Evolutionary conservation across 2,113 vertebrate species (phyloP).

Genomic region (Microtus pennsylvanicus): DNA sequence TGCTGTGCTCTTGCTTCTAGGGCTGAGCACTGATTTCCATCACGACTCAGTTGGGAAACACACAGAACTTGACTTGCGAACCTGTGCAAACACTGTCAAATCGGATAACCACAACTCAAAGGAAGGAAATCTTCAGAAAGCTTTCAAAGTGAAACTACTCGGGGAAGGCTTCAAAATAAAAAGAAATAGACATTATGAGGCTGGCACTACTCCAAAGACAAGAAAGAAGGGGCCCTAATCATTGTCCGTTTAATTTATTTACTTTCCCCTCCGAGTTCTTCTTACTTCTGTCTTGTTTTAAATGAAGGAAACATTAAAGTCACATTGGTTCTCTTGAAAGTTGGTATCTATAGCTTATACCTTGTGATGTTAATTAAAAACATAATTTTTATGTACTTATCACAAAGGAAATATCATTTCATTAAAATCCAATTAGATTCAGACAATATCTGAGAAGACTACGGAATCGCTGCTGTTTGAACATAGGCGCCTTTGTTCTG

Average conservation of each 20-base stretch:
- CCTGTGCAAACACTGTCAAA: not conserved
- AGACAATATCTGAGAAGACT: slow-evolving; percentile 92
- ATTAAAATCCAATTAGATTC: slow-evolving; percentile 99
- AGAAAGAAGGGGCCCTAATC: slow-evolving; percentile 79
- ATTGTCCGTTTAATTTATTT: slow-evolving; percentile 84
- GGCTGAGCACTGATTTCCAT: not conserved
- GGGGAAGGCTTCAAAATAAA: slow-evolving; percentile 57
- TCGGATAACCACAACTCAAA: not conserved
- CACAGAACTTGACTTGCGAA: not conserved
- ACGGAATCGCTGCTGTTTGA: slow-evolving; percentile 93
- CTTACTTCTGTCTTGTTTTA: slow-evolving; percentile 86
- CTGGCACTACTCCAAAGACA: slow-evolving; percentile 58
- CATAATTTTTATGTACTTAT: slow-evolving; percentile 96
- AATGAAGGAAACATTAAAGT: slow-evolving; percentile 95
- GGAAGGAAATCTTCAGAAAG: not conserved
- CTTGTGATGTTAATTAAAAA: slow-evolving; percentile 98
- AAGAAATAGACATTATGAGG: slow-evolving; percentile 68
- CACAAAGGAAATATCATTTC: slow-evolving; percentile 99
- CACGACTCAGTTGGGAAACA: not conserved
- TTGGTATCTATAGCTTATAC: slow-evolving; percentile 92
- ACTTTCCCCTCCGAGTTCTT: slow-evolving; percentile 82
- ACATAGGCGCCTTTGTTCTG: slow-evolving; percentile 96
- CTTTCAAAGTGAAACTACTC: slow-evolving; percentile 67
- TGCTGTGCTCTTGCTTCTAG: not conserved
- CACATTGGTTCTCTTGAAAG: slow-evolving; percentile 90